Evolutionary conservation across 2,888 invertebrate genomes (phyloP), one percentile per base, ranked within the genome.

Genomic region (Apodemia duryi): DNA sequence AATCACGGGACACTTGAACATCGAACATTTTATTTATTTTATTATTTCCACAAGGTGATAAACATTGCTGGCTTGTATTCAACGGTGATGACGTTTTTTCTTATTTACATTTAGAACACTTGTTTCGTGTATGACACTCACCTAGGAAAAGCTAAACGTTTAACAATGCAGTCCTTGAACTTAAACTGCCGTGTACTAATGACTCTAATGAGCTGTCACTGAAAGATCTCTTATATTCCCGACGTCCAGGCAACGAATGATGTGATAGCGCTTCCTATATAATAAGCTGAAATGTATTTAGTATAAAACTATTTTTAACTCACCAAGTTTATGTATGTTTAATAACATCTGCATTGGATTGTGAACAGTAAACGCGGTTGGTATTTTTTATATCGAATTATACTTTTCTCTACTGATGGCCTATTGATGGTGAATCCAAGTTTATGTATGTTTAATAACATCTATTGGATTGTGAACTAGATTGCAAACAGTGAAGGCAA

Each of bases 271-370:
- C 73, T 72, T 72, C 76, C 74, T 61, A 61, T 73, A 76, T 74
- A 77, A 79, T 75, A 68, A 76, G 78, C 77, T 79, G 78, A 83
- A 82, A 85, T 87, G 86, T 85, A 84, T 85, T 75, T 81, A 79
- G 79, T 82, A 84, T 84, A 80, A 61, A 63, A 76, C 81, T 87
- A 89, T 85, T 86, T 86, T 86, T 84, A 84, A 75, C 69, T 69
- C 71, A 13, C 61, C 63, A 65, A 68, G 64, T 68, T 62, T 52
- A 65, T 68, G 62, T 64, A 68, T 66, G 64, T 62, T 38, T 60
- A 35, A 64, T 63, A 67, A 61, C 54, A 62, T 63, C 63, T 61
- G 64, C 61, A 51, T 61, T 43, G 49, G 52, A 54, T 54, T 54
- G 52, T 29, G 28, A 54, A 11, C 13, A 11, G 32, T 57, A 32